These are phyloP conservation scores for Lepetodrilus schrolli DNA, from an alignment of 2,888 invertebrate species.

Conservation along the genomic window DNA sequence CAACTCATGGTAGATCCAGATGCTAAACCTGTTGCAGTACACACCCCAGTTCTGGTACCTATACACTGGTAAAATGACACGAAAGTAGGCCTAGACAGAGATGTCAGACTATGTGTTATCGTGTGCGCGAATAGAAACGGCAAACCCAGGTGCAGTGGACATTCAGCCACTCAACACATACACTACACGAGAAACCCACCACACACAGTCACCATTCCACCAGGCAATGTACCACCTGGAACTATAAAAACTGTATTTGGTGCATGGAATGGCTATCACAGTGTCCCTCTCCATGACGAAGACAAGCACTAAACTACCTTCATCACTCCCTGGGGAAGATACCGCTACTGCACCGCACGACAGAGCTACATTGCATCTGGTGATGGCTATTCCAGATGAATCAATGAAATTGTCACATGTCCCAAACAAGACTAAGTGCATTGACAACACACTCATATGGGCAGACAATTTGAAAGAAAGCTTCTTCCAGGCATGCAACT, in stretches of 20 bases:
- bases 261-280: slow-evolving; percentile 42
- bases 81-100: slow-evolving; percentile 54
- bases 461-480: slow-evolving; percentile 38
- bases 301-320: slow-evolving; percentile 44
- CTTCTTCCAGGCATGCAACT: slow-evolving; percentile 47
- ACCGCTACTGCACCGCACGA: slow-evolving; percentile 39
- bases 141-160: slow-evolving; percentile 52
- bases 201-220: slow-evolving; percentile 50
- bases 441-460: slow-evolving; percentile 50
- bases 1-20: slow-evolving; percentile 50
- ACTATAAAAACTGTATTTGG: slow-evolving; percentile 39
- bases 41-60: slow-evolving; percentile 59
- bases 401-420: slow-evolving; percentile 56
- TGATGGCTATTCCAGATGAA: slow-evolving; percentile 52
- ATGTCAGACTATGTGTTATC: slow-evolving; percentile 47
- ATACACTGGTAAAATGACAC: slow-evolving; percentile 54
- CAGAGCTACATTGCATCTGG: background rate
- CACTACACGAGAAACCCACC: slow-evolving; percentile 45
- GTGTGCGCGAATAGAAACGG: slow-evolving; percentile 48
- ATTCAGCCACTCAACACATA: slow-evolving; percentile 52
- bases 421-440: slow-evolving; percentile 55
- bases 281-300: slow-evolving; percentile 42
- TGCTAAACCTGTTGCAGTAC: slow-evolving; percentile 50
- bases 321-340: slow-evolving; percentile 49
- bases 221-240: too few species aligned